These are phyloP conservation scores for Neodiprion lecontei DNA, from an alignment of 1,140 invertebrate genomes.

Conservation along the genomic window DNA sequence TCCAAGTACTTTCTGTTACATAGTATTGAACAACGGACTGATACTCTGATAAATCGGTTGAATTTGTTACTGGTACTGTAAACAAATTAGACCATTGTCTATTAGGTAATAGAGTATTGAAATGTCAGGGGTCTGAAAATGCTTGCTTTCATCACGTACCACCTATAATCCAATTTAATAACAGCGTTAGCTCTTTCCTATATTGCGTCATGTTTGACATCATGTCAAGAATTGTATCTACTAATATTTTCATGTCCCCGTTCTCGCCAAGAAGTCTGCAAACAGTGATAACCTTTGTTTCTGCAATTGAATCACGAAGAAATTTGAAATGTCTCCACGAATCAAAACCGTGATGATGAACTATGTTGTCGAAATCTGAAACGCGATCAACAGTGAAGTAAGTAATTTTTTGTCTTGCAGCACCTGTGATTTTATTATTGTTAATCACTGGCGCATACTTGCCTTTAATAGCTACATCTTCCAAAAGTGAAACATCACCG, in stretches of 20 bases:
- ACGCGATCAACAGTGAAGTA: slow-evolving; percentile 9
- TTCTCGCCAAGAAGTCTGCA: slow-evolving; percentile 62
- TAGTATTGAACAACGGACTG: slow-evolving; percentile 64
- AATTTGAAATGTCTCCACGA: slow-evolving; percentile 68
- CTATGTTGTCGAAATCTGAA: slow-evolving; percentile 50
- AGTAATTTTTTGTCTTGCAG: slow-evolving; percentile 11
- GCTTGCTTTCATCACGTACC: slow-evolving; percentile 43
- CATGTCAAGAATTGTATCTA: slow-evolving; percentile 66
- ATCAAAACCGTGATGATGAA: slow-evolving; percentile 27
- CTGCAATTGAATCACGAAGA: slow-evolving; percentile 51
- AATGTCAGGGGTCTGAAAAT: slow-evolving; percentile 7
- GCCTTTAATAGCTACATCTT: slow-evolving; percentile 64
- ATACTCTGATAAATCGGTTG: slow-evolving; percentile 39
- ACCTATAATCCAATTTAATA: slow-evolving; percentile 63
- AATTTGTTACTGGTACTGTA: slow-evolving; percentile 40
- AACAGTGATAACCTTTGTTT: slow-evolving; percentile 57
- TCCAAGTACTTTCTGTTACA: slow-evolving; percentile 65
- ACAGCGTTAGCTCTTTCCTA: slow-evolving; percentile 62
- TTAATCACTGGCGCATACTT: slow-evolving; percentile 22
- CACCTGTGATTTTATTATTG: slow-evolving; percentile 17
- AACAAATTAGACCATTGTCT: slow-evolving; percentile 26
- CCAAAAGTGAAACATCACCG: slow-evolving; percentile 61
- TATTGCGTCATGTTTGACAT: slow-evolving; percentile 55
- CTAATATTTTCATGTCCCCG: slow-evolving; percentile 62
- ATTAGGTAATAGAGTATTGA: slow-evolving; percentile 5